Evolutionary conservation across 2,888 invertebrate genomes (phyloP).

Genomic region (Meteorus cinctellus): DNA sequence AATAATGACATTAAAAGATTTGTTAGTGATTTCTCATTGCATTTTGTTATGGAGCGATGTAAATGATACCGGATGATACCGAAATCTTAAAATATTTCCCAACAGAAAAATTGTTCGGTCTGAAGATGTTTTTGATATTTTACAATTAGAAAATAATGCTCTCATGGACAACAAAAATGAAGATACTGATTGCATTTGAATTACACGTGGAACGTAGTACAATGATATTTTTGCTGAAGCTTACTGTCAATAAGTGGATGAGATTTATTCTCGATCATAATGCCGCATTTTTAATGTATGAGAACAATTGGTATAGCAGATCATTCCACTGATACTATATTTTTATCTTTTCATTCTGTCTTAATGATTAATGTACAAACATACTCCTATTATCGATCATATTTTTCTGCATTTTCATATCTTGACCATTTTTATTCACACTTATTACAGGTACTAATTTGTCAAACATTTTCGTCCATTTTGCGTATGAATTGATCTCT

Average conservation of each 20-base stretch:
- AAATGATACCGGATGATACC: background rate
- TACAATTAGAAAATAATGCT: background rate
- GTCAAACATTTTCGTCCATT: conserved; percentile 43
- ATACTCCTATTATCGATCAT: conserved; percentile 24
- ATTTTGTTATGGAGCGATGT: background rate
- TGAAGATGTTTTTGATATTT: background rate
- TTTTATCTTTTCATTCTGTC: conserved; percentile 21
- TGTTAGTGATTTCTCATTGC: background rate
- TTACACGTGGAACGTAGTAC: conserved; percentile 28
- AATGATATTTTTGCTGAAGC: conserved; percentile 23
- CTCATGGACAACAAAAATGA: background rate
- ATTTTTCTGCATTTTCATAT: conserved; percentile 41
- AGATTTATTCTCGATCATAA: conserved; percentile 53
- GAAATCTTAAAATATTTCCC: background rate
- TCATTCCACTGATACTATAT: conserved; percentile 32
- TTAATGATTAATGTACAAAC: conserved; percentile 37
- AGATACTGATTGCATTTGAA: conserved; percentile 31
- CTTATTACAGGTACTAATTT: conserved; percentile 68
- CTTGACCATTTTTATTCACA: conserved; percentile 56
- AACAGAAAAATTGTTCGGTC: background rate
- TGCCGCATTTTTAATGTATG: conserved; percentile 59
- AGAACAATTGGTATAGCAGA: conserved; percentile 51
- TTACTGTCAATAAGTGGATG: conserved; percentile 51
- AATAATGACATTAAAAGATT: background rate
- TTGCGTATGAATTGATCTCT: conserved; percentile 43